These are phyloP conservation scores for Thymelicus sylvestris DNA, from an alignment of 2,888 invertebrate genomes.

Conservation along the genomic window DNA sequence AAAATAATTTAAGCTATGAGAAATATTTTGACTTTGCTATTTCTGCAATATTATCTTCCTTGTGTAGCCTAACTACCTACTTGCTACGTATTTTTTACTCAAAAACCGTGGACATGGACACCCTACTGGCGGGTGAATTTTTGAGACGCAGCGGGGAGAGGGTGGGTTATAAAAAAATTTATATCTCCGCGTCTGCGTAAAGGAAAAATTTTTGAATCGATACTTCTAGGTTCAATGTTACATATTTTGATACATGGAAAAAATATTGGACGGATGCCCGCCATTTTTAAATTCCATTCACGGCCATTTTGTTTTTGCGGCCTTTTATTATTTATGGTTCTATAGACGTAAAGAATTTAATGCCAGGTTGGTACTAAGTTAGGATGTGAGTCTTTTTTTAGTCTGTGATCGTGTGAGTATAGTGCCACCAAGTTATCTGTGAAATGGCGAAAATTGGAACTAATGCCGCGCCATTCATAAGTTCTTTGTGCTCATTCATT, in stretches of 20 bases:
- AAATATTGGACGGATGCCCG: slow-evolving; percentile 4
- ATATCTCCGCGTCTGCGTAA: slow-evolving; percentile 63
- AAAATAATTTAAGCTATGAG: too few relatives aligned
- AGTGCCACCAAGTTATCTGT: too few relatives aligned
- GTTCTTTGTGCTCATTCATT: too few relatives aligned
- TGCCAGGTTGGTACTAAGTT: too few relatives aligned
- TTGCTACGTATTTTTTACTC: not conserved
- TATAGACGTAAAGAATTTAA: slow-evolving; percentile 5
- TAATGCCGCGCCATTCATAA: too few relatives aligned
- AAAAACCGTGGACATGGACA: not conserved
- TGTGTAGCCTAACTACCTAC: too few relatives aligned
- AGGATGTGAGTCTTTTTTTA: too few relatives aligned
- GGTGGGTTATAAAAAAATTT: slow-evolving; percentile 66
- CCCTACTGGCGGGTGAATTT: slow-evolving; percentile 38
- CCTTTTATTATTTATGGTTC: slow-evolving; percentile 10
- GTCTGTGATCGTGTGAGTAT: too few relatives aligned
- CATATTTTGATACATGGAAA: slow-evolving; percentile 30
- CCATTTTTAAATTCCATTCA: slow-evolving; percentile 25
- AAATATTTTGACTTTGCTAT: too few relatives aligned
- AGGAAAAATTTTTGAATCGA: slow-evolving; percentile 55
- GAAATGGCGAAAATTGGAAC: too few relatives aligned
- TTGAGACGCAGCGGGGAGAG: slow-evolving; percentile 48
- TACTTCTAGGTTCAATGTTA: slow-evolving; percentile 39
- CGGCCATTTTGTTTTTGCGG: slow-evolving; percentile 3
- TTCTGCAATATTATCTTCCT: too few relatives aligned